phyloP scores from a whole-genome alignment of 1,140 invertebrate genomes.

The Steinernema feltiae region DNA sequence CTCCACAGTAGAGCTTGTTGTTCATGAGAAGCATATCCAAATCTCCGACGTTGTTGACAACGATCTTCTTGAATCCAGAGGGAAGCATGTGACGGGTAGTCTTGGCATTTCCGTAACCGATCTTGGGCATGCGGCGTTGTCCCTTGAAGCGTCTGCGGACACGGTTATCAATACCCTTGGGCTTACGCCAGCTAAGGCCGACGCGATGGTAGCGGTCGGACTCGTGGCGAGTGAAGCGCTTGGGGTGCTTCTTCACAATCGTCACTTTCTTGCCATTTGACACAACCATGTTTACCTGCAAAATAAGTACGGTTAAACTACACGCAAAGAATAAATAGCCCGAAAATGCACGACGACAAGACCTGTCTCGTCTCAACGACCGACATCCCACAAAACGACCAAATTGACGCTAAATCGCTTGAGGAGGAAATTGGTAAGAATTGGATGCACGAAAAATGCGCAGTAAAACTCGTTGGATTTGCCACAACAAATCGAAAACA shows the following conservation, averaged over 20 bases:
- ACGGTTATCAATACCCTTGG: constrained; percentile 98
- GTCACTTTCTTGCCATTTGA: constrained; percentile 33
- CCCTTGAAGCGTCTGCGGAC: constrained; percentile 97
- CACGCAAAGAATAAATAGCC: too few relatives aligned
- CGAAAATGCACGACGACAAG: too few relatives aligned
- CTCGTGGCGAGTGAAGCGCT: constrained; percentile 40
- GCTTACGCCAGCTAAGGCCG: constrained; percentile 78
- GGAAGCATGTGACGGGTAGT: constrained; percentile 82
- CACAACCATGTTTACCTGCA: constrained; percentile 37
- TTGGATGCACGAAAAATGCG: too few relatives aligned
- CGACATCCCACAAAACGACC: background rate
- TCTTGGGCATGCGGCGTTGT: constrained; percentile 94
- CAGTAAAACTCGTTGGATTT: too few relatives aligned
- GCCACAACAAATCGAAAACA: too few relatives aligned
- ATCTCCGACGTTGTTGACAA: constrained; percentile 82
- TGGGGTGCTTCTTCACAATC: constrained; percentile 39
- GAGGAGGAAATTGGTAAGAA: too few relatives aligned
- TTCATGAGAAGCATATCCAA: constrained; percentile 98
- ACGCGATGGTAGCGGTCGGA: constrained; percentile 45
- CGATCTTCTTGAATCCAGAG: constrained; percentile 90
- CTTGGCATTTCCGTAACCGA: constrained; percentile 94
- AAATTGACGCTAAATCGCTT: background rate
- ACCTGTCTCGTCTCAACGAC: background rate
- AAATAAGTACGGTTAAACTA: constrained; percentile 11
- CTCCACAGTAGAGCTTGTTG: constrained; percentile 90